Base-by-base conservation (phyloP, 2,113 vertebrate species). In the Cephalopterus ornatus region DNA sequence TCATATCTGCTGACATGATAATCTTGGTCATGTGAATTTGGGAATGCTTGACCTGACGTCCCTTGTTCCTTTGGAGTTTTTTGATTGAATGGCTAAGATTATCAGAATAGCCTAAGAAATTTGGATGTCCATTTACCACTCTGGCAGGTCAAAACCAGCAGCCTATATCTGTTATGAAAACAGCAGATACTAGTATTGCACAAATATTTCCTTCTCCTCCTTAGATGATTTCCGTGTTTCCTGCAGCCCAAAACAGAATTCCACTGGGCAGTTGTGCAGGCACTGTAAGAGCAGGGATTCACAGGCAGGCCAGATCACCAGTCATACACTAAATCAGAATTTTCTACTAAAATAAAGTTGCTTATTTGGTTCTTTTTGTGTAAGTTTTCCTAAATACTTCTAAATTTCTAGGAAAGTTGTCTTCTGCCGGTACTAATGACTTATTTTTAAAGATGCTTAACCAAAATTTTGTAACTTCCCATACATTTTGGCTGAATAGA, bases 331-430 rank as follows among this genome's bases (percentile, higher is more conserved):
- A 77, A 93, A 95, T 13, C 86, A 91, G 95, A 80, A 47, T 98
- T 98, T 98, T 97, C 92, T 98, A 97, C 96, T 96, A 95, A 93
- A 97, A 95, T 88, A n/a, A 85, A 95, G 63, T 88, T 92, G 92
- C 86, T 94, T 97, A 89, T 97, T 97, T 95, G 95, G 96, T 98
- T 95, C 94, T 97, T 98, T 97, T 98, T 96, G 93, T 97, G 88
- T 98, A 98, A 91, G 94, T 98, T 98, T 98, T 98, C 96, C 97
- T 98, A 98, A 98, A 96, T 88, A 96, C 93, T 98, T 97, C 91
- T 98, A 96, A 96, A 97, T 98, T 98, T 98, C 91, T 97, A 97
- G 96, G 86, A 93, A 89, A 95, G 6, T 78, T 95, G 93, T 98
- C 93, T 97, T 98, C 96, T 93, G 94, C 96, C 97, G 92, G 75